Evolutionary conservation across 2,113 vertebrate species (phyloP).

Genomic region (Dryoscopus gambensis): DNA sequence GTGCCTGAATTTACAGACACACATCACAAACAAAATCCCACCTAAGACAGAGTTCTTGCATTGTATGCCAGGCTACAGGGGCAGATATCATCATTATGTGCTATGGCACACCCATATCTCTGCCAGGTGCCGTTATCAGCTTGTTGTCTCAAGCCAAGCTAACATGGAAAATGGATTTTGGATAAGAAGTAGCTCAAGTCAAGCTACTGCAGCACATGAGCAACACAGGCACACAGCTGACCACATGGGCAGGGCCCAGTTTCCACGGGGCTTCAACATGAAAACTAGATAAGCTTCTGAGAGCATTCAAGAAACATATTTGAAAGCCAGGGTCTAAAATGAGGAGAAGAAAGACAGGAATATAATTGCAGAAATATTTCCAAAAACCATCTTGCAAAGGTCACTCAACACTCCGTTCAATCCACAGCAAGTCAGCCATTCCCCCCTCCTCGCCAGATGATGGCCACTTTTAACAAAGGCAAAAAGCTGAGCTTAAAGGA

Average conservation of each 20-base stretch:
- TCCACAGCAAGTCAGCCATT: accelerated
- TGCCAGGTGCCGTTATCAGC: background rate
- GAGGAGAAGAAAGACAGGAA: background rate
- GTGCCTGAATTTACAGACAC: background rate
- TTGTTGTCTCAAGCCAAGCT: background rate
- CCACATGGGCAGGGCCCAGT: background rate
- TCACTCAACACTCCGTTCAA: background rate
- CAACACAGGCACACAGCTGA: background rate
- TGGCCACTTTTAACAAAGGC: background rate
- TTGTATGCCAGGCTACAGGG: background rate
- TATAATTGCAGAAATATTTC: background rate
- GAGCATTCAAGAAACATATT: background rate
- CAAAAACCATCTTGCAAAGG: background rate
- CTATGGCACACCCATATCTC: background rate
- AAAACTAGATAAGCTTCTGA: background rate
- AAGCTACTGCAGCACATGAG: background rate
- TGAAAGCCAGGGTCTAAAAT: background rate
- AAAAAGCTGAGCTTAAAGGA: background rate
- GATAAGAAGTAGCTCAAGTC: background rate
- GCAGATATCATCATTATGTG: background rate
- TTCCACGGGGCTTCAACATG: background rate
- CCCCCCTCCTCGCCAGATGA: background rate
- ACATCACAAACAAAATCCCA: background rate
- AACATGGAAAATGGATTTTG: background rate
- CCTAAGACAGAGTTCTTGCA: background rate